phyloP scores from a whole-genome alignment of 2,797 vertebrate species.

The Cetoscarus ocellatus region DNA sequence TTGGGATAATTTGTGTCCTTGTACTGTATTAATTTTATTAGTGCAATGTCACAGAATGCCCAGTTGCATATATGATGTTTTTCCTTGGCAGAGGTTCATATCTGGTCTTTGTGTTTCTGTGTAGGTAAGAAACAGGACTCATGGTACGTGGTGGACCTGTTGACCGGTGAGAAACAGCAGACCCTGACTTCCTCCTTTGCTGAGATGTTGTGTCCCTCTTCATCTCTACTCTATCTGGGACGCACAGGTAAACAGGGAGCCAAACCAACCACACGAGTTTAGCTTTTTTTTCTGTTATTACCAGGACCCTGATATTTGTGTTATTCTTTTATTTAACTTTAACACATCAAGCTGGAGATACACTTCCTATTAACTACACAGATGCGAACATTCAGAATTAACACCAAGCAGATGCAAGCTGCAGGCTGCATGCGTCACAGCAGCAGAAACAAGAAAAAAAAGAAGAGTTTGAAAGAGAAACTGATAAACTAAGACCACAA shows the following conservation, averaged over 20 bases:
- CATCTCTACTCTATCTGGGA: constrained; percentile 95
- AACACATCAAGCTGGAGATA: no score
- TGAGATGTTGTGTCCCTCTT: constrained; percentile 94
- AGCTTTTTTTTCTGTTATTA: background rate
- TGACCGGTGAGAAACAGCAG: constrained; percentile 98
- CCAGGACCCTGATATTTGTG: background rate
- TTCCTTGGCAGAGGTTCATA: background rate
- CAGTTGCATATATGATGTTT: background rate
- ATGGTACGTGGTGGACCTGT: constrained; percentile 96
- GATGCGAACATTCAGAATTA: no score
- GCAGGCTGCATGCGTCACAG: no score
- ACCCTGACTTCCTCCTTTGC: constrained; percentile 96
- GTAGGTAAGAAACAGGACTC: constrained; percentile 98
- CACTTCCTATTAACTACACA: no score
- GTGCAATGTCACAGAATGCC: no score
- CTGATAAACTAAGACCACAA: no score
- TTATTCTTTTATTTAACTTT: no score
- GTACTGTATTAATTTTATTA: no score
- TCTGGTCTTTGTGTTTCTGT: constrained; percentile 8
- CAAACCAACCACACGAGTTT: background rate
- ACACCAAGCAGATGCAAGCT: no score
- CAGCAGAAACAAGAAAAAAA: no score
- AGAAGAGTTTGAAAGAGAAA: no score
- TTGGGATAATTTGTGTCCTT: no score
- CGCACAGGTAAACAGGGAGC: constrained; percentile 85